Percentiles rank a stretch among this genome's conserved stretches.
These are phyloP conservation scores for Serranus cabrilla DNA, from an alignment of 2,797 vertebrate genomes.

Conservation along the genomic window DNA sequence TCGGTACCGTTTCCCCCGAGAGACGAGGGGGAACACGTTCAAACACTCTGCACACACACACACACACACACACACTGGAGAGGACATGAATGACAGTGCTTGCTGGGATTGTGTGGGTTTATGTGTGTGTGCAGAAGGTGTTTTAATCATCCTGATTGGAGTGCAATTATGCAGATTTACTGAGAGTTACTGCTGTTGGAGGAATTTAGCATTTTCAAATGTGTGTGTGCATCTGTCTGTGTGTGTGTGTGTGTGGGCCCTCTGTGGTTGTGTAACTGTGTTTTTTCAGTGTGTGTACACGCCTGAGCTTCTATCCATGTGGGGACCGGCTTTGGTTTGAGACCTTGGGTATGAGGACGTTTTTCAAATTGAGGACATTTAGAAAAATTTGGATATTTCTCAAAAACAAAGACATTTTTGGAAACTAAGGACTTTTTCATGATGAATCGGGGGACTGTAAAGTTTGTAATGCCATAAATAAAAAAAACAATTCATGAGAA, in stretches of 20 bases:
- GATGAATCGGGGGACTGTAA: not conserved
- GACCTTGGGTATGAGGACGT: not conserved
- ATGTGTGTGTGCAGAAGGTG: slow-evolving; percentile 10
- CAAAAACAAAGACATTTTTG: too few relatives aligned
- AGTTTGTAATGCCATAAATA: not conserved
- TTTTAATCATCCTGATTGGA: slow-evolving; percentile 68
- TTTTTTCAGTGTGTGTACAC: not conserved
- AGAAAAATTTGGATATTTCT: not conserved
- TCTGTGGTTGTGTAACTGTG: slow-evolving; percentile 4
- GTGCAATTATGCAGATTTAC: slow-evolving; percentile 52
- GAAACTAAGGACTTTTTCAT: not conserved
- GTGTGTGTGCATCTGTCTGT: not conserved
- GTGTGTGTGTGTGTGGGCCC: not conserved
- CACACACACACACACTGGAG: not conserved
- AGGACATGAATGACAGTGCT: not conserved
- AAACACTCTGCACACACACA: slow-evolving; percentile 3
- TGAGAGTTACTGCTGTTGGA: slow-evolving; percentile 18
- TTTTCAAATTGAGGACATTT: not conserved
- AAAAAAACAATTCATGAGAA: not conserved
- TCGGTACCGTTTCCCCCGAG: not conserved
- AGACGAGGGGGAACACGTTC: not conserved
- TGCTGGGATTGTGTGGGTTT: not conserved
- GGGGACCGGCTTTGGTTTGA: not conserved
- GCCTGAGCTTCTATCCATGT: not conserved
- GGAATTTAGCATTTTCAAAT: slow-evolving; percentile 21